Conservation (phyloP, 1,140 invertebrate genomes). For the Papilio polytes region DNA sequence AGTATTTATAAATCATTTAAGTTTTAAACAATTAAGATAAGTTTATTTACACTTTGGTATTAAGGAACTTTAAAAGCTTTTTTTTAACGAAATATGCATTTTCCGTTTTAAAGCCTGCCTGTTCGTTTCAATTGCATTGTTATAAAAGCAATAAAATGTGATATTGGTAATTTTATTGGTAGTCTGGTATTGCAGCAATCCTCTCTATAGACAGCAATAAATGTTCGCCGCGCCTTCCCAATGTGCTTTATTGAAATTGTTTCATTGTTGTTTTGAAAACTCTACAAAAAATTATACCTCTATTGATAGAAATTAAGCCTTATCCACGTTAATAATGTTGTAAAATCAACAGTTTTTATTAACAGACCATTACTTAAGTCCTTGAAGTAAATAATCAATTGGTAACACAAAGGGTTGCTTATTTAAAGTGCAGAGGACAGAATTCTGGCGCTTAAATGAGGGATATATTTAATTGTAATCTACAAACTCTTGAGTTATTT, state of each 20-base stretch:
- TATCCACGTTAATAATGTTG: neutral
- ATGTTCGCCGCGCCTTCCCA: neutral
- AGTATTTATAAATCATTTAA: too few relatives aligned
- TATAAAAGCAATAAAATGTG: slow-evolving; percentile 22
- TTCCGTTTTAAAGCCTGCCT: neutral
- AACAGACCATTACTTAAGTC: neutral
- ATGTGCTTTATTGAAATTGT: slow-evolving; percentile 1
- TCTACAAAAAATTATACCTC: neutral
- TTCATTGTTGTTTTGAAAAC: neutral
- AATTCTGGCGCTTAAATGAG: too few relatives aligned
- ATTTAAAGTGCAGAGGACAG: too few relatives aligned
- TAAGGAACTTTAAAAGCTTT: neutral
- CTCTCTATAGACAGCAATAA: neutral
- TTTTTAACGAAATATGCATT: neutral
- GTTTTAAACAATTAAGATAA: neutral
- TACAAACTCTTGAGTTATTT: neutral
- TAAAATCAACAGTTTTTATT: neutral
- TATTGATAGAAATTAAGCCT: neutral
- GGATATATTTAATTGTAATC: too few relatives aligned
- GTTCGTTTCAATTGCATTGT: neutral
- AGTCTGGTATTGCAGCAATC: neutral
- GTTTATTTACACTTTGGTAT: neutral
- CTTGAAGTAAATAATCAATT: too few relatives aligned
- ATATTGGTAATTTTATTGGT: neutral
- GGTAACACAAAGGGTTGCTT: neutral